Conservation (phyloP, 2,888 invertebrate genomes). For the Trichacis sp. region DNA sequence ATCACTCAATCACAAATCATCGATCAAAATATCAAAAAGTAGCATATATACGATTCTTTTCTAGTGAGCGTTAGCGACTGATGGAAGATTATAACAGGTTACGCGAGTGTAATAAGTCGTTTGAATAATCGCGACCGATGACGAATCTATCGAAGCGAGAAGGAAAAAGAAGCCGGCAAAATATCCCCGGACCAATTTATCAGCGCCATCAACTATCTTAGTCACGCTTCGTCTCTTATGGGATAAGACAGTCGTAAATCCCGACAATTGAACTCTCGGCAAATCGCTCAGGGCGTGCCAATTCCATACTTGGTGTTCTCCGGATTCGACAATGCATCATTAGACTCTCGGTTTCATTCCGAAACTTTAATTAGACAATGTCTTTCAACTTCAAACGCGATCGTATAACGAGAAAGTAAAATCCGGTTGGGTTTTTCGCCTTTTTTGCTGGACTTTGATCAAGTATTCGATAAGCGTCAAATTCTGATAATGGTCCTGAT, state of each 20-base stretch:
- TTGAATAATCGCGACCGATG: constrained; percentile 19
- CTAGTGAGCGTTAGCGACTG: not conserved
- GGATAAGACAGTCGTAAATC: constrained; percentile 29
- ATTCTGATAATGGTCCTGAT: no score
- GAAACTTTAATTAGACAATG: constrained; percentile 25
- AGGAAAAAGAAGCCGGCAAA: constrained; percentile 11
- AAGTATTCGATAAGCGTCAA: no score
- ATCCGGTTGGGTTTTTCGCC: no score
- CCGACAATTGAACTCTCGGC: constrained; percentile 27
- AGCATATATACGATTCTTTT: not conserved
- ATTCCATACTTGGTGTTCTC: constrained; percentile 15
- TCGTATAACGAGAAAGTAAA: no score
- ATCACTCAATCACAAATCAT: no score
- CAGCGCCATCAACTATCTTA: constrained; percentile 34
- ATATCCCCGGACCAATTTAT: constrained; percentile 20
- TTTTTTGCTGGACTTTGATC: no score
- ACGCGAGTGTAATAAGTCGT: constrained; percentile 13
- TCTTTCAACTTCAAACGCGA: no score
- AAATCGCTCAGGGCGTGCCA: constrained; percentile 23
- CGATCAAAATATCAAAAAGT: no score
- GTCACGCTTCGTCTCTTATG: constrained; percentile 34
- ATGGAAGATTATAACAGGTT: constrained; percentile 13
- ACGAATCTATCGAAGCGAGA: constrained; percentile 19
- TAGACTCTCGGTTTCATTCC: constrained; percentile 4
- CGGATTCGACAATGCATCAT: constrained; percentile 18